Conservation (phyloP, 2,888 invertebrate genomes). For the Eurois occulta region DNA sequence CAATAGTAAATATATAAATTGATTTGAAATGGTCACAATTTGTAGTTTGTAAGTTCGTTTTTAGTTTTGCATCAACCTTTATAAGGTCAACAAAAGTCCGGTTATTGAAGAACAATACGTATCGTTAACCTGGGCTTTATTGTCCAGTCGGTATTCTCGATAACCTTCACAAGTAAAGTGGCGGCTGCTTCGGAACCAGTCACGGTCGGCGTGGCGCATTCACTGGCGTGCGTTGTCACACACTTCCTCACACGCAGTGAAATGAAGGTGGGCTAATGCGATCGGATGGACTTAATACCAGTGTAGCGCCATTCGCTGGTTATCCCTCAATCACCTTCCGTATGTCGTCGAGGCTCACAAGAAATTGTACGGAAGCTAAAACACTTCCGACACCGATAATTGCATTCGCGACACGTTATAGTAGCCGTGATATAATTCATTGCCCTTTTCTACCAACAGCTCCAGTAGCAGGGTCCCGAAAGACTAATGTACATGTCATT, state of each 20-base stretch:
- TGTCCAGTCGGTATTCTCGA: constrained; percentile 44
- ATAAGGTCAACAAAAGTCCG: constrained; percentile 3
- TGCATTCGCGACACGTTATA: constrained; percentile 73
- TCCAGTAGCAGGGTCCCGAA: constrained; percentile 23
- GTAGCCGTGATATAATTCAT: constrained; percentile 76
- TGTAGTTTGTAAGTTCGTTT: neutral
- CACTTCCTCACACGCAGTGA: constrained; percentile 63
- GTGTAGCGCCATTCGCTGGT: constrained; percentile 56
- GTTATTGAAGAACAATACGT: constrained; percentile 33
- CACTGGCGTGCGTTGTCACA: constrained; percentile 47
- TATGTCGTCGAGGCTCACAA: constrained; percentile 71
- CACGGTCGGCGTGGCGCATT: constrained; percentile 58
- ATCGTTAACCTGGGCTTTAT: constrained; percentile 30
- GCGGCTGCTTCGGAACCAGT: constrained; percentile 53
- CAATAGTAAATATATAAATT: neutral
- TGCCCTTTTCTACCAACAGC: constrained; percentile 59
- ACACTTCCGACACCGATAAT: constrained; percentile 81
- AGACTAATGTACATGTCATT: constrained; percentile 23
- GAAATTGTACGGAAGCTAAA: constrained; percentile 81
- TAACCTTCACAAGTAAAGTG: constrained; percentile 63
- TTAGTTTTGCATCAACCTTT: constrained; percentile 1
- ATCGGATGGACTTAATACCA: constrained; percentile 59
- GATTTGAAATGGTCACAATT: constrained; percentile 1
- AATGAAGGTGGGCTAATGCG: constrained; percentile 62
- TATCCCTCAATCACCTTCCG: constrained; percentile 76